These are phyloP conservation scores for Leptothorax acervorum DNA, from an alignment of 2,888 invertebrate species.

Conservation along the genomic window DNA sequence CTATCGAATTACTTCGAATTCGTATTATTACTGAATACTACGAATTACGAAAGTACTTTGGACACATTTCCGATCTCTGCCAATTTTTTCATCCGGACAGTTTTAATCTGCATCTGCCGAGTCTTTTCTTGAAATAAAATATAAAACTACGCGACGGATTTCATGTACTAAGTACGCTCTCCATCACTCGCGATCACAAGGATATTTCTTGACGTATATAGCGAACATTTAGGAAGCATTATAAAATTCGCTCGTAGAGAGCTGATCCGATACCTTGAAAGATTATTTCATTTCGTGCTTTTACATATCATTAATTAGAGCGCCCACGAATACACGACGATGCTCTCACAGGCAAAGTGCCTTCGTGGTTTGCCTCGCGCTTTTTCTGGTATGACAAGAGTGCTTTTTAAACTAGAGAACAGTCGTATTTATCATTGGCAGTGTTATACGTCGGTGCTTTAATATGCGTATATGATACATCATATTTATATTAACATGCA, in stretches of 20 bases:
- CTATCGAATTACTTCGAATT: background rate
- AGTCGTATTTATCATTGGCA: slow-evolving; percentile 68
- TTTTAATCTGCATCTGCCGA: background rate
- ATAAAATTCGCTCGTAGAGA: slow-evolving; percentile 45
- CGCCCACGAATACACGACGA: background rate
- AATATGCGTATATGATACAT: slow-evolving; percentile 71
- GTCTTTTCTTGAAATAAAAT: background rate
- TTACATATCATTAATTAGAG: slow-evolving; percentile 54
- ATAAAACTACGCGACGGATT: background rate
- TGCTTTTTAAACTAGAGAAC: slow-evolving; percentile 67
- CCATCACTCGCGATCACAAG: slow-evolving; percentile 50
- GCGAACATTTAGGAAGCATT: slow-evolving; percentile 74
- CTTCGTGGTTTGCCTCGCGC: slow-evolving; percentile 34
- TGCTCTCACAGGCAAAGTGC: slow-evolving; percentile 50
- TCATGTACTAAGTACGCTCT: background rate
- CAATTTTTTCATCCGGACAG: background rate
- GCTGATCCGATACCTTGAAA: slow-evolving; percentile 32
- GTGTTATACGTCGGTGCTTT: slow-evolving; percentile 68
- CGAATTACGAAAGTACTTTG: background rate
- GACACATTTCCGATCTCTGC: background rate
- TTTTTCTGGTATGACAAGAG: slow-evolving; percentile 55
- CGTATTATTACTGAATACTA: too few species aligned
- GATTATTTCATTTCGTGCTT: slow-evolving; percentile 45
- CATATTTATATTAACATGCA: slow-evolving; percentile 45
- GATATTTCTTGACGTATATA: slow-evolving; percentile 69